Evolutionary conservation across 1,140 invertebrate species (phyloP).

Genomic region (Psilanteris sp.): DNA sequence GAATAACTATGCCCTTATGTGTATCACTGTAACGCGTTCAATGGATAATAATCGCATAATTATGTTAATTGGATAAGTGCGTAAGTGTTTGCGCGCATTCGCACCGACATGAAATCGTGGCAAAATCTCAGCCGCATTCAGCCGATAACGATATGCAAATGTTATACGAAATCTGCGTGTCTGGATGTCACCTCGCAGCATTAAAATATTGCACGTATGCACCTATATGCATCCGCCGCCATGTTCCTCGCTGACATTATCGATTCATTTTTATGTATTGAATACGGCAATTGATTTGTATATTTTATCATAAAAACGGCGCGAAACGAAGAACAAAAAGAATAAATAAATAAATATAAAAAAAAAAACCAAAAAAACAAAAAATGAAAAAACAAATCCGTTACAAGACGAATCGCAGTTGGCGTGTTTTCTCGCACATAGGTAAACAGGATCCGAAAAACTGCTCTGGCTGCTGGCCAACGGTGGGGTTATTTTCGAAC

Average conservation of each 20-base stretch:
- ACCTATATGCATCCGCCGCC: conserved; percentile 16
- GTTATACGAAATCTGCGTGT: conserved; percentile 63
- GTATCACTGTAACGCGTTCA: conserved; percentile 61
- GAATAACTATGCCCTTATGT: conserved; percentile 55
- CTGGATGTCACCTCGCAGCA: conserved; percentile 53
- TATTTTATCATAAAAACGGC: conserved; percentile 20
- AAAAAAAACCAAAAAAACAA: too few species aligned
- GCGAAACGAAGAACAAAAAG: not conserved
- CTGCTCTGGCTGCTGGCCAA: too few species aligned
- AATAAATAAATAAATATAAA: too few species aligned
- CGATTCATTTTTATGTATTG: conserved; percentile 44
- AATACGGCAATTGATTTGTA: conserved; percentile 54
- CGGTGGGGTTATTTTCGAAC: too few species aligned
- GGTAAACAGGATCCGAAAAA: too few species aligned
- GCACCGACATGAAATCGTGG: conserved; percentile 52
- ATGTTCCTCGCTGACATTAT: conserved; percentile 22
- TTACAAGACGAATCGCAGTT: too few species aligned
- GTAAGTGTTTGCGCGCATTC: conserved; percentile 55
- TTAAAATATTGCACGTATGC: conserved; percentile 49
- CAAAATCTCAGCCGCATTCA: conserved; percentile 53
- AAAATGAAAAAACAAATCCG: conserved; percentile 3
- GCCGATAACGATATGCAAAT: conserved; percentile 63
- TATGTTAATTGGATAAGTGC: conserved; percentile 78
- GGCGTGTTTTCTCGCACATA: too few species aligned
- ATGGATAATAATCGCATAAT: conserved; percentile 76